Conservation (phyloP, 2,888 invertebrate genomes). For the Cerceris ruficornis region DNA sequence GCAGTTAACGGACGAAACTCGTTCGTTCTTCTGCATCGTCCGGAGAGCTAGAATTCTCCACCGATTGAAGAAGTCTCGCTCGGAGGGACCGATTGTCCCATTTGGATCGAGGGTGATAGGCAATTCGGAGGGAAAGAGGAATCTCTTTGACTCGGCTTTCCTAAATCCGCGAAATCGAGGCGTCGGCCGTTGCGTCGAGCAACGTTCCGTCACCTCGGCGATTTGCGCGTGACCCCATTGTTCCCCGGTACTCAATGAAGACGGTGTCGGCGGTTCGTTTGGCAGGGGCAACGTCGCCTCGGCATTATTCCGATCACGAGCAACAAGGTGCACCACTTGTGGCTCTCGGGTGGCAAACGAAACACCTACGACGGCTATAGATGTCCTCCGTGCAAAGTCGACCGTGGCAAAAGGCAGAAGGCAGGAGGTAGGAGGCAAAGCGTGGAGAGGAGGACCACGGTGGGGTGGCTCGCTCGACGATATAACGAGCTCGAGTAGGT, state of each 20-base stretch:
- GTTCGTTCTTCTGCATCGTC: no score
- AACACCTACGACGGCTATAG: slow-evolving; percentile 61
- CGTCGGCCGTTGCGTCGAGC: slow-evolving; percentile 1
- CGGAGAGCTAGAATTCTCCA: no score
- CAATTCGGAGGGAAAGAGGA: no score
- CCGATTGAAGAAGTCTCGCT: no score
- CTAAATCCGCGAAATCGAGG: not conserved
- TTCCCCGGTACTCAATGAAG: slow-evolving; percentile 22
- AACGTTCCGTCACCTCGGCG: slow-evolving; percentile 9
- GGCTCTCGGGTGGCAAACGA: slow-evolving; percentile 50
- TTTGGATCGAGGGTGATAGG: no score
- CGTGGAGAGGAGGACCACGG: not conserved
- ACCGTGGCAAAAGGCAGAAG: slow-evolving; percentile 17
- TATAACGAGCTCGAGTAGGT: slow-evolving; percentile 56
- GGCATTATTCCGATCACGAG: slow-evolving; percentile 47
- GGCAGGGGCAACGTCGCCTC: slow-evolving; percentile 18
- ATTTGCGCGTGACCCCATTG: slow-evolving; percentile 22
- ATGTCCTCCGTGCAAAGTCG: slow-evolving; percentile 27
- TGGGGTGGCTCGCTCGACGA: slow-evolving; percentile 43
- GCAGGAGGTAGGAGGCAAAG: not conserved
- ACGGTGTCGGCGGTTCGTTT: slow-evolving; percentile 18
- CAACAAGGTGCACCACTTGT: slow-evolving; percentile 65
- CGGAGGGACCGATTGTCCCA: no score
- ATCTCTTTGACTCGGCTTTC: not conserved
- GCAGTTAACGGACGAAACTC: no score